Conservation (phyloP, 2,888 invertebrate species). For the Lasioglossum pauxillum region DNA sequence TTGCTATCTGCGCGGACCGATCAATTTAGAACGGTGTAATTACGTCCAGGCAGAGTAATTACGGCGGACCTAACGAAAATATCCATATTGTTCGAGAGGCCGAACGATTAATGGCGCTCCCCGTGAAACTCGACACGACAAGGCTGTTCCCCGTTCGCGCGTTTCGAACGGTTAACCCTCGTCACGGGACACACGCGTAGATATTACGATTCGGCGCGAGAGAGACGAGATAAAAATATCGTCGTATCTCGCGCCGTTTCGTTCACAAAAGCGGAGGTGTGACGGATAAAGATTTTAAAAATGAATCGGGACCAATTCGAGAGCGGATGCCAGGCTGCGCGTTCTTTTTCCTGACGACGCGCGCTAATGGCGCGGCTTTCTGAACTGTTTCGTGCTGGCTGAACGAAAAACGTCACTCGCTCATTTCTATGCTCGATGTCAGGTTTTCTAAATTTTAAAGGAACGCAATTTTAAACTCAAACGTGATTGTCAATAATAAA, state of each 20-base stretch:
- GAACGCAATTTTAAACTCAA: too few relatives aligned
- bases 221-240: conserved; percentile 54
- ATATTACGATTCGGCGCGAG: conserved; percentile 46
- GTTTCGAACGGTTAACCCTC: conserved; percentile 29
- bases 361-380: not conserved
- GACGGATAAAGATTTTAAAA: conserved; percentile 46
- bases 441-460: too few relatives aligned
- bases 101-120: conserved; percentile 41
- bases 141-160: conserved; percentile 23
- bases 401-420: too few relatives aligned
- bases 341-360: not conserved
- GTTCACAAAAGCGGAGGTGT: conserved; percentile 49
- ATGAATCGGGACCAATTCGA: conserved; percentile 30
- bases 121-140: conserved; percentile 54
- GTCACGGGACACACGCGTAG: conserved; percentile 47
- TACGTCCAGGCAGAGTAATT: conserved; percentile 32
- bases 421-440: too few relatives aligned
- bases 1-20: conserved; percentile 14
- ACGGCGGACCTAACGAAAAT: conserved; percentile 24
- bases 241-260: conserved; percentile 23
- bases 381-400: not conserved
- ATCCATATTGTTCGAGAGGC: conserved; percentile 44
- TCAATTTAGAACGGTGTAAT: conserved; percentile 37
- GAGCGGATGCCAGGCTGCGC: conserved; percentile 6
- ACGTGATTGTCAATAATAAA: too few relatives aligned